phyloP scores from a whole-genome alignment of 2,888 invertebrate genomes.

The Ennomos erosarius region DNA sequence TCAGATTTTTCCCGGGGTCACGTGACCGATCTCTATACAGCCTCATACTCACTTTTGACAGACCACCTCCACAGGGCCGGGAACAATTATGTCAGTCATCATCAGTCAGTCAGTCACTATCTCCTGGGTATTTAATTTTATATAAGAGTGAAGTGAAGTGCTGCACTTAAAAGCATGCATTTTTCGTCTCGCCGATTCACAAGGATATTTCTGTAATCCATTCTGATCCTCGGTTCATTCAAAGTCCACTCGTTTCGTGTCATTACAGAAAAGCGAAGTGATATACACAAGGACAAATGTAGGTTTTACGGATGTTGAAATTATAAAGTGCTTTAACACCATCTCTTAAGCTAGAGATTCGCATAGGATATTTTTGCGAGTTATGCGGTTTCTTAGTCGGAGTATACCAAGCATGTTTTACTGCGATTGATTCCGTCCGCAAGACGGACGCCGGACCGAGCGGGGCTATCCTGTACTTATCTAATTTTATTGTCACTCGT shows the following conservation, averaged over 20 bases:
- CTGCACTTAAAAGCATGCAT: slow-evolving; percentile 45
- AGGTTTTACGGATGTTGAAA: slow-evolving; percentile 33
- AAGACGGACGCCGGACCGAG: slow-evolving; percentile 71
- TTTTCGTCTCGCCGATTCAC: slow-evolving; percentile 54
- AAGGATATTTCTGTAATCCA: slow-evolving; percentile 67
- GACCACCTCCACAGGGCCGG: too few relatives aligned
- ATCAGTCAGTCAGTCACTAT: too few relatives aligned
- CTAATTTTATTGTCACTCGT: slow-evolving; percentile 84
- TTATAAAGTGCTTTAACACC: slow-evolving; percentile 31
- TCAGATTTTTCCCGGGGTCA: too few relatives aligned
- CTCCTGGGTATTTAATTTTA: too few relatives aligned
- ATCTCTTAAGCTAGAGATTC: slow-evolving; percentile 46
- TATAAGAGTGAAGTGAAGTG: too few relatives aligned
- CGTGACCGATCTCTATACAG: too few relatives aligned
- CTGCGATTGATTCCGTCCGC: slow-evolving; percentile 81
- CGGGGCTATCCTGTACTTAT: slow-evolving; percentile 80
- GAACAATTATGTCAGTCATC: too few relatives aligned
- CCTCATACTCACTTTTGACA: too few relatives aligned
- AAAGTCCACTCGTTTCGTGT: slow-evolving; percentile 77
- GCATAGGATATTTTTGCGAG: slow-evolving; percentile 43
- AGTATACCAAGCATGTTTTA: slow-evolving; percentile 75
- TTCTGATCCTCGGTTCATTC: slow-evolving; percentile 70
- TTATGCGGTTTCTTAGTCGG: slow-evolving; percentile 44
- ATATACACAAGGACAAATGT: slow-evolving; percentile 62
- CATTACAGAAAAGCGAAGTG: slow-evolving; percentile 74